Conservation (phyloP, 2,113 vertebrate species). For the Salvelinus namaycush region DNA sequence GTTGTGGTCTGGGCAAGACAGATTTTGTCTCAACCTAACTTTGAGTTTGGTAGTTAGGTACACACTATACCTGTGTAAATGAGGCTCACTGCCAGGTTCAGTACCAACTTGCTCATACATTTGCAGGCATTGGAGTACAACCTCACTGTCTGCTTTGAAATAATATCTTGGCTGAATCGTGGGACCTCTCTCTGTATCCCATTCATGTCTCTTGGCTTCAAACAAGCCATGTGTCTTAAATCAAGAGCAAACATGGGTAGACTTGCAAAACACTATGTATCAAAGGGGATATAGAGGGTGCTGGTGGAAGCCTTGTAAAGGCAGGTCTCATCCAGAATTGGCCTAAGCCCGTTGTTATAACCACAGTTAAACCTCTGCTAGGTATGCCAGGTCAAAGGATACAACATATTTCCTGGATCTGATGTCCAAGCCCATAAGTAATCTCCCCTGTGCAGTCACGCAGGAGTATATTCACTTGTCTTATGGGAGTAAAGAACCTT, state of each 20-base stretch:
- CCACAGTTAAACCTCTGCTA: slow-evolving; percentile 4
- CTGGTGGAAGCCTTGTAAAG: not conserved
- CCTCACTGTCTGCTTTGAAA: too few species aligned
- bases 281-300: not conserved
- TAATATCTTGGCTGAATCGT: not conserved
- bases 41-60: too few species aligned
- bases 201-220: not conserved
- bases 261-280: not conserved
- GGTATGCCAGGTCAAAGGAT: slow-evolving; percentile 24
- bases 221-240: not conserved
- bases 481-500: slow-evolving; percentile 31
- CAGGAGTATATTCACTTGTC: slow-evolving; percentile 15
- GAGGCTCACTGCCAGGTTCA: too few species aligned
- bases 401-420: slow-evolving; percentile 26
- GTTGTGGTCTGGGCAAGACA: too few species aligned
- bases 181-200: not conserved
- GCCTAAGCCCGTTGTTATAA: not conserved
- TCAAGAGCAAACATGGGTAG: not conserved
- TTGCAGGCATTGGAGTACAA: too few species aligned
- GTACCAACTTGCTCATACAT: too few species aligned
- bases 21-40: too few species aligned
- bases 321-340: slow-evolving; percentile 4
- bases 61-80: too few species aligned
- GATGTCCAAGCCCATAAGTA: slow-evolving; percentile 44
- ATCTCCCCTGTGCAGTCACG: slow-evolving; percentile 31